These are phyloP conservation scores for Globia sparganii DNA, from an alignment of 2,888 invertebrate genomes.

Conservation along the genomic window DNA sequence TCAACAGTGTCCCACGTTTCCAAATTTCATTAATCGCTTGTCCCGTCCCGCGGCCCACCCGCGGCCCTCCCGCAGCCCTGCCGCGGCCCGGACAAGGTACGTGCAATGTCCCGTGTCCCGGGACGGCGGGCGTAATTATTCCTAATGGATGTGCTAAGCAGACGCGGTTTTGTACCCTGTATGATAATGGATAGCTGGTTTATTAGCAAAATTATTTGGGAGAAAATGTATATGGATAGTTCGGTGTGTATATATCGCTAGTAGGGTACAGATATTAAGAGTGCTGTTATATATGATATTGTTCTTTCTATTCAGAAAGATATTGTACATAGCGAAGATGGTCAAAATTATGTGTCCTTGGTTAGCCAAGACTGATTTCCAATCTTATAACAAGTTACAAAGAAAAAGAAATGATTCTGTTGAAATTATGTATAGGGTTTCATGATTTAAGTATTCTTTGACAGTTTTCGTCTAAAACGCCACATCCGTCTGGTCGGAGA, in stretches of 20 bases:
- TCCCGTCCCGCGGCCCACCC: constrained; percentile 51
- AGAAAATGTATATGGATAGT: constrained; percentile 8
- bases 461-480: not conserved
- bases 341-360: not conserved
- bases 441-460: not conserved
- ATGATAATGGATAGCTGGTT: constrained; percentile 68
- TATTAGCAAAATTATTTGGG: constrained; percentile 59
- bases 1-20: constrained; percentile 65
- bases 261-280: not conserved
- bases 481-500: not conserved
- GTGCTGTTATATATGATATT: not conserved
- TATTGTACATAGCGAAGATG: not conserved
- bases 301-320: not conserved
- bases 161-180: constrained; percentile 65
- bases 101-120: constrained; percentile 53
- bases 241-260: not conserved
- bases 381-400: not conserved
- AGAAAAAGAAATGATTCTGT: not conserved
- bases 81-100: constrained; percentile 30
- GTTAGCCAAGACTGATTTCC: not conserved
- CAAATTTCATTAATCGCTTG: constrained; percentile 69
- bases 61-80: constrained; percentile 8
- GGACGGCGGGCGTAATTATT: constrained; percentile 66
- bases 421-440: not conserved
- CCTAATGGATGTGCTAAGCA: constrained; percentile 73